Evolutionary conservation across 2,797 vertebrate genomes (phyloP).

Genomic region (Hirundo rustica): DNA sequence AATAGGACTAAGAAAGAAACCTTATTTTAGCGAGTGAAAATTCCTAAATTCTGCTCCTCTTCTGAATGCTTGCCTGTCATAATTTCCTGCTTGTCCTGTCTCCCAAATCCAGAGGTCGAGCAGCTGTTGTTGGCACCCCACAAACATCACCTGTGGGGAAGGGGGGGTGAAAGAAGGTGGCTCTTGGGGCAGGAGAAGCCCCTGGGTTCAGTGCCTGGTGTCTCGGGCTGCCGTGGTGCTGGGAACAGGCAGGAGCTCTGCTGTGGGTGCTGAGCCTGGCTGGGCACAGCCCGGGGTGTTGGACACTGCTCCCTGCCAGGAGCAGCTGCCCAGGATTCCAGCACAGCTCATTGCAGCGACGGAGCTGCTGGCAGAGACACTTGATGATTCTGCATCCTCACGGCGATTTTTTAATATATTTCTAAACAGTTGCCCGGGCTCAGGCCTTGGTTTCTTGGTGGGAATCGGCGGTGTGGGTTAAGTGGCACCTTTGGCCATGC

Average conservation of each 20-base stretch:
- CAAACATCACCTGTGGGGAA: not conserved
- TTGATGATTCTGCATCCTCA: not conserved
- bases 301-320: constrained; percentile 13
- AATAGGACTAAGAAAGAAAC: not conserved
- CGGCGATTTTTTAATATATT: not conserved
- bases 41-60: not conserved
- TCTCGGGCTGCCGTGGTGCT: not conserved
- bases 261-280: not conserved
- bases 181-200: not conserved
- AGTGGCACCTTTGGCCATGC: not conserved
- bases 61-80: not conserved
- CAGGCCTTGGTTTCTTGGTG: not conserved
- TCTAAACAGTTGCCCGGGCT: not conserved
- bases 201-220: not conserved
- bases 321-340: not conserved
- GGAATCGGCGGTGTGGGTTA: not conserved
- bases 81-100: not conserved
- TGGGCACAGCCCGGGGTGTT: not conserved
- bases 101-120: not conserved
- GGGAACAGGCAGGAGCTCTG: not conserved
- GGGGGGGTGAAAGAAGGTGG: not conserved
- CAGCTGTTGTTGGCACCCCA: not conserved
- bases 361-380: not conserved
- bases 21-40: not conserved
- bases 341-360: not conserved